Evolutionary conservation across 2,113 vertebrate species (phyloP), one percentile per base, ranked within the genome.

Genomic region (Zootoca vivipara): DNA sequence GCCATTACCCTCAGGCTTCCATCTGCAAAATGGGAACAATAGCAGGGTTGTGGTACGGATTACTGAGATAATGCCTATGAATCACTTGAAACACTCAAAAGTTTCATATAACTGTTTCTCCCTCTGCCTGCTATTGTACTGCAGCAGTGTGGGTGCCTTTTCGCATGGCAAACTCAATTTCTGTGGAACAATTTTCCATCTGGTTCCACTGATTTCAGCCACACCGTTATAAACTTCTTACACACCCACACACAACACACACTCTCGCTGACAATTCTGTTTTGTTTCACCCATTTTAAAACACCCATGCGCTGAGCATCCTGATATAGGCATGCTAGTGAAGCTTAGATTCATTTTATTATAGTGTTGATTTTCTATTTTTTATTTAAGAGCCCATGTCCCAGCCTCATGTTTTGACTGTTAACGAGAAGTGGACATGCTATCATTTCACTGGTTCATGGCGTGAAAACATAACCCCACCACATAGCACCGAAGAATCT

Each of bases 401-500:
- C 5, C 20, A n/a, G 10, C 0, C 2, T 90, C 78, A 80, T 62
- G 75, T 87, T 92, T 93, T 93, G 38, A 69, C 81, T 86, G 89
- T 75, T 84, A 7, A 7, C 81, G 33, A 89, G 83, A 93, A 92
- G 93, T 81, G 16, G 42, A 35, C 42, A 52, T 91, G 42, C 28
- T 77, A 24, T n/a, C 75, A 79, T 80, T 91, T 82, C 65, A 58
- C 85, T 82, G 65, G 72, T 85, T 93, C 88, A 91, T 90, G 62
- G 46, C 77, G 16, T 75, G 72, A 85, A 85, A 30, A 18, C 18
- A 26, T 42, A 16, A 40, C 74, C 58, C 40, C 12, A 46, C 58
- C 24, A 85, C 78, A 78, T 86, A 35, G 13, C 28, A 67, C 62
- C 7, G 30, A 46, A 78, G 28, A 35, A 3, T 85, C 73, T 86